Base-by-base conservation (phyloP, 2,888 invertebrate genomes). In the Spodoptera exigua region DNA sequence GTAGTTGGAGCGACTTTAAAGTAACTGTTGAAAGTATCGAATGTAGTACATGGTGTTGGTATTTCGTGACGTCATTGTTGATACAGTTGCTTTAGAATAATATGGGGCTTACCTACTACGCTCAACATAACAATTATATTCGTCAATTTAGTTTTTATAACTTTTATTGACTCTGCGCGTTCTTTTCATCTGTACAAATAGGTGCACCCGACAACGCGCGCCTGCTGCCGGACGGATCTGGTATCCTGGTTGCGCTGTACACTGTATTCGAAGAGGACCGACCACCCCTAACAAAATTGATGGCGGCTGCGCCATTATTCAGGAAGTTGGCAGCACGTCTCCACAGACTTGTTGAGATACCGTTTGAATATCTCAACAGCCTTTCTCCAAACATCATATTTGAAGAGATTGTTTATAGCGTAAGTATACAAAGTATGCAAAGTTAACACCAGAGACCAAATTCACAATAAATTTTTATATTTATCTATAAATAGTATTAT, bases 161-260 rank as follows among this genome's bases (percentile, higher is more conserved):
- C 7, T 43, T 9, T 12, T 37, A 27, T 49, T 47, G 12, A 27
- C 36, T 4, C 57, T 32, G 46, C 34, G 10, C n/a, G 18, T 55
- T 43, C 32, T 49, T 13, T 46, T 9, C 47, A 57, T 37, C 40
- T 74, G 57, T 47, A 36, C 36, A 55, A 51, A 61, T 44, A 72
- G 94, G 95, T 51, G 63, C 95, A 11, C 96, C 97, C 0, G 97
- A 97, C 89, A 97, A 97, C 76, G 43, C 95, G 13, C 89, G 89
- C 13, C 77, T 76, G 1, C 76, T 93, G 18, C 95, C 95, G 16
- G 96, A 96, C 65, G 94, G 95, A 14, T 96, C 96, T 3, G 97
- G 97, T 16, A 90, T 97, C 71, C 94, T 97, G 72, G 95, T 96
- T 2, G 94, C 95, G 1, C 83, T 97, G 11, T 90, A 96, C 61